Evolutionary conservation across 2,797 vertebrate species (phyloP).

Genomic region (Pogoniulus pusillus): DNA sequence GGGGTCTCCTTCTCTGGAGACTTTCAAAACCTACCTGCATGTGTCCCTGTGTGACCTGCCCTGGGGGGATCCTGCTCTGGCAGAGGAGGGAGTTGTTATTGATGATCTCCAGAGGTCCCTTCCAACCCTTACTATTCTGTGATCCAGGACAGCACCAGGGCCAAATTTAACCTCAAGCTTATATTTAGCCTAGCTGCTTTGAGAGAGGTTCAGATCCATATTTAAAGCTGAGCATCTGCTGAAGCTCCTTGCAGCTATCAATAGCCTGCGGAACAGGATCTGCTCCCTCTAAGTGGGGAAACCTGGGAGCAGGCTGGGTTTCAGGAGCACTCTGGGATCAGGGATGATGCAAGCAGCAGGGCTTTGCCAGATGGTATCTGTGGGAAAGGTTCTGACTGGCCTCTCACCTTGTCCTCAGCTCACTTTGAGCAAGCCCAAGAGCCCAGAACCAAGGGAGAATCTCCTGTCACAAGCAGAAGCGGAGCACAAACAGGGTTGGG

Average conservation of each 20-base stretch:
- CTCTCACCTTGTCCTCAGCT: not conserved
- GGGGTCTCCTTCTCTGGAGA: too few species aligned
- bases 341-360: not conserved
- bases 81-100: too few species aligned
- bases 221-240: slow-evolving; percentile 59
- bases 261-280: not conserved
- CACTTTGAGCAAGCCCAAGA: not conserved
- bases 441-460: not conserved
- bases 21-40: too few species aligned
- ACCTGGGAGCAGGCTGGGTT: not conserved
- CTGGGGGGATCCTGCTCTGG: too few species aligned
- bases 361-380: not conserved
- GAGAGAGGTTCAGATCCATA: slow-evolving; percentile 31
- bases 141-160: not conserved
- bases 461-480: not conserved
- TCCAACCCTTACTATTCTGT: not conserved
- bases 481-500: not conserved
- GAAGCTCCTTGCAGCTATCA: slow-evolving; percentile 13
- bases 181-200: slow-evolving; percentile 52
- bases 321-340: not conserved
- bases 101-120: too few species aligned
- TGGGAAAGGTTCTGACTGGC: not conserved
- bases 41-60: too few species aligned
- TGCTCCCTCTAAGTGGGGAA: not conserved
- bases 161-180: not conserved